Evolutionary conservation across 1,140 invertebrate genomes (phyloP).

Genomic region (Brachionus rotundiformis): DNA sequence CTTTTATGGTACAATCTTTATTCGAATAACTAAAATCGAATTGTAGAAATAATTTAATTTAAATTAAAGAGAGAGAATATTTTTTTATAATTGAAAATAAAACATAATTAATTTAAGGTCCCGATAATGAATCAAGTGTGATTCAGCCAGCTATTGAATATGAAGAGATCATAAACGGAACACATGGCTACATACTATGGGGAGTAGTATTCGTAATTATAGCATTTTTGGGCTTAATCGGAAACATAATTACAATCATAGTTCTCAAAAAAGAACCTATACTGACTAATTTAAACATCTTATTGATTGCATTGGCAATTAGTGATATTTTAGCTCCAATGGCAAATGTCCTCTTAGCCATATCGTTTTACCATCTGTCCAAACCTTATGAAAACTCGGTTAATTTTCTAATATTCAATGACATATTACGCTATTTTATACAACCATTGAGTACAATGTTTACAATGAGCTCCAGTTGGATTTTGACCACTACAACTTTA

Average conservation of each 20-base stretch:
- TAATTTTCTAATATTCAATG: slow-evolving; percentile 46
- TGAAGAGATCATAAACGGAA: slow-evolving; percentile 35
- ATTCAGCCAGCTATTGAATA: neutral
- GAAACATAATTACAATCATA: slow-evolving; percentile 39
- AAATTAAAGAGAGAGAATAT: neutral
- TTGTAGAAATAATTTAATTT: too few species aligned
- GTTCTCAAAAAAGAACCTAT: slow-evolving; percentile 34
- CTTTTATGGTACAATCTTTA: too few species aligned
- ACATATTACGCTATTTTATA: slow-evolving; percentile 41
- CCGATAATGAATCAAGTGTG: neutral
- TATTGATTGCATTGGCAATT: slow-evolving; percentile 41
- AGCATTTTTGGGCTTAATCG: slow-evolving; percentile 14
- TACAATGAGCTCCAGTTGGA: slow-evolving; percentile 49
- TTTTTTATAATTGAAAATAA: neutral
- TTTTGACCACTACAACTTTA: slow-evolving; percentile 32
- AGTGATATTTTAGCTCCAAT: slow-evolving; percentile 44
- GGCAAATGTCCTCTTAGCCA: slow-evolving; percentile 29
- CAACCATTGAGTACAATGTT: slow-evolving; percentile 51
- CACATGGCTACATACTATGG: slow-evolving; percentile 43
- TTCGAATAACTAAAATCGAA: too few species aligned
- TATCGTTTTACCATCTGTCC: slow-evolving; percentile 47
- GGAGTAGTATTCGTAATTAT: slow-evolving; percentile 41
- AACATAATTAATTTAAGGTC: neutral
- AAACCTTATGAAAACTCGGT: slow-evolving; percentile 42
- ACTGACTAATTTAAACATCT: slow-evolving; percentile 4